Evolutionary conservation across 1,140 invertebrate species (phyloP), one percentile per base, ranked within the genome.

Genomic region (Drosophila aff.): DNA sequence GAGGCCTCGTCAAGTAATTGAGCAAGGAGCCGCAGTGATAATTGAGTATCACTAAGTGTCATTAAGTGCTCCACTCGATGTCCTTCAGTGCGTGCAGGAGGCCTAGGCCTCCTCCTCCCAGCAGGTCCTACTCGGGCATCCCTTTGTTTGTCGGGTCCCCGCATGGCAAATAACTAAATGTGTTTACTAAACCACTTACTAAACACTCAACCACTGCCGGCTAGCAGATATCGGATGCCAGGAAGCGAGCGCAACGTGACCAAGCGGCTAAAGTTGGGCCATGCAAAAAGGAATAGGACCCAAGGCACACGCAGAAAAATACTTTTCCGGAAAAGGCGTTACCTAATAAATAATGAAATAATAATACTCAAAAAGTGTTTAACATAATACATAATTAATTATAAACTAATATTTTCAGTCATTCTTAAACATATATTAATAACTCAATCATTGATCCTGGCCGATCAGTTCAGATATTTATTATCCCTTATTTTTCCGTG

Each of bases 161-260:
- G 59, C 79, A 80, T 69, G 57, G 86, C 82, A 91, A 90, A 90
- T 82, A 90, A 85, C 85, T 90, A 90, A 90, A 90, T 90, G 85
- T 90, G 85, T 90, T 90, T 90, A 91, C 85, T 90, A 90, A 90
- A 91, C 85, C 85, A 90, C 85, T 90, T 90, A 90, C 86, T 90
- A 90, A 90, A 91, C 85, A 90, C 85, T 91, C 85, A 85, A 82
- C 86, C 65, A 90, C 84, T 89, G 77, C 77, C 73, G 60, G 50
- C 67, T 58, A 52, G 46, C 53, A 49, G 52, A n/a, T 38, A 31
- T 67, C 59, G 59, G 63, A 43, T 62, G 64, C 67, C 36, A 76
- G 69, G 67, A 73, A 60, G 67, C 69, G 69, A 72, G 31, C 52
- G 66, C 78, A 79, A 84, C 84, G 85, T 89, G 84, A 84, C 84